Conservation (phyloP, 2,888 invertebrate species). For the Coelopa pilipes region DNA sequence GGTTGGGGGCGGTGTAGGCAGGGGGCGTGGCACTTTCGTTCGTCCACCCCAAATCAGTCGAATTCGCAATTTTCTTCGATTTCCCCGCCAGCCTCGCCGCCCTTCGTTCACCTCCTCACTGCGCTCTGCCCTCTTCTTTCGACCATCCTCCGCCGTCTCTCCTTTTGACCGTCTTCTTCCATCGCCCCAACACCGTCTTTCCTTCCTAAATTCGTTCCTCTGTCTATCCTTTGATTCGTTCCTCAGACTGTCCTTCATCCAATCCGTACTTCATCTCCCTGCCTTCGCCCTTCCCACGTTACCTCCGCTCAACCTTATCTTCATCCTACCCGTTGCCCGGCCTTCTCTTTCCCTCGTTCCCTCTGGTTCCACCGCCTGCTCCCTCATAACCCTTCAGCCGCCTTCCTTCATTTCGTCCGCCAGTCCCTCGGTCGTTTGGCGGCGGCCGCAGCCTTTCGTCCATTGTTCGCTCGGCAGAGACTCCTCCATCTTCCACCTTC, state of each 20-base stretch:
- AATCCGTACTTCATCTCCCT: neutral
- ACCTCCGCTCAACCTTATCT: too few species aligned
- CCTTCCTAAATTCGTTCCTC: neutral
- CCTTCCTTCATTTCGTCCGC: too few species aligned
- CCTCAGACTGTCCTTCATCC: neutral
- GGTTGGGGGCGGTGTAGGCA: too few species aligned
- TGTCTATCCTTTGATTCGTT: neutral
- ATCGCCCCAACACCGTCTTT: neutral
- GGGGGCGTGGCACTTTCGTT: neutral
- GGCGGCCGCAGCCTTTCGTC: too few species aligned
- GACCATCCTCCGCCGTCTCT: neutral
- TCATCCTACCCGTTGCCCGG: neutral
- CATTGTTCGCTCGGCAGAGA: too few species aligned
- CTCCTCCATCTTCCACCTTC: too few species aligned
- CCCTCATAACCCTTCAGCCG: neutral
- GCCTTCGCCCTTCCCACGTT: too few species aligned
- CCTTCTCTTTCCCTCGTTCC: neutral
- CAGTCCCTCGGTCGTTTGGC: too few species aligned
- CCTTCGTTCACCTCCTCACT: neutral
- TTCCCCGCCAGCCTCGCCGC: neutral
- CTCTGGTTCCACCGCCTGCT: too few species aligned
- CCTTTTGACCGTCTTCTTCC: neutral
- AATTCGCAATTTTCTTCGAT: slow-evolving; percentile 30
- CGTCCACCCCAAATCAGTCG: neutral
- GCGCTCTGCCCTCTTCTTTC: neutral